These are phyloP conservation scores for Pristionchus mayeri DNA, from an alignment of 2,888 invertebrate genomes.

Conservation along the genomic window DNA sequence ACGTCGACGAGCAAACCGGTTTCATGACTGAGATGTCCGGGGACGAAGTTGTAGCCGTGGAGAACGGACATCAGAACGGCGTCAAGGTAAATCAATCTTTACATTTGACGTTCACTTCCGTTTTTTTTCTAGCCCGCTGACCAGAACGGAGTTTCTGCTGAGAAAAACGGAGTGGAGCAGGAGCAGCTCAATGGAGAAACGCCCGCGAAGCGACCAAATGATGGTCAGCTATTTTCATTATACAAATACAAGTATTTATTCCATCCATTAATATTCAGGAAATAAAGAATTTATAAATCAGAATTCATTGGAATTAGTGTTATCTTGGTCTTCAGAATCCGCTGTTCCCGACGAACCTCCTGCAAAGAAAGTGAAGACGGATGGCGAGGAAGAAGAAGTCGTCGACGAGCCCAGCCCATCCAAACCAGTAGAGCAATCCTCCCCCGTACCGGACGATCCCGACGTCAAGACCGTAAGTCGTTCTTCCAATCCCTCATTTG, in stretches of 20 bases:
- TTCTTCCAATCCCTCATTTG: neutral
- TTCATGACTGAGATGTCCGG: constrained; percentile 17
- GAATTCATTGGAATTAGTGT: too few relatives aligned
- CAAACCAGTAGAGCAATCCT: neutral
- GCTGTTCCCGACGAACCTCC: constrained; percentile 43
- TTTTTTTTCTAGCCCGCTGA: neutral
- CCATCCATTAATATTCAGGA: too few relatives aligned
- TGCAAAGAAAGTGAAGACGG: constrained; percentile 51
- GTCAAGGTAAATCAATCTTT: constrained; percentile 5
- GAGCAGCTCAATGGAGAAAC: constrained; percentile 19
- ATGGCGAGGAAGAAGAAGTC: constrained; percentile 47
- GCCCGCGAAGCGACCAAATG: neutral
- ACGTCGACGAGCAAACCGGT: neutral
- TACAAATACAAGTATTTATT: too few relatives aligned
- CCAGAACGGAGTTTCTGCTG: constrained; percentile 1
- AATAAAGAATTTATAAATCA: too few relatives aligned
- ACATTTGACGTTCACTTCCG: neutral
- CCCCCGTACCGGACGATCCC: constrained; percentile 49
- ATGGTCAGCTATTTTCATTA: neutral
- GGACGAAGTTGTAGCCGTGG: constrained; percentile 31
- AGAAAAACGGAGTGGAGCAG: neutral
- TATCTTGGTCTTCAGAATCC: constrained; percentile 33
- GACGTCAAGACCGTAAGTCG: constrained; percentile 14
- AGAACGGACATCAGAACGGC: constrained; percentile 19
- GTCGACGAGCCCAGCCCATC: constrained; percentile 44